Percentiles rank a stretch among this genome's conserved stretches.
Conservation (phyloP, 2,888 invertebrate genomes). For the Tenthredo notha region DNA sequence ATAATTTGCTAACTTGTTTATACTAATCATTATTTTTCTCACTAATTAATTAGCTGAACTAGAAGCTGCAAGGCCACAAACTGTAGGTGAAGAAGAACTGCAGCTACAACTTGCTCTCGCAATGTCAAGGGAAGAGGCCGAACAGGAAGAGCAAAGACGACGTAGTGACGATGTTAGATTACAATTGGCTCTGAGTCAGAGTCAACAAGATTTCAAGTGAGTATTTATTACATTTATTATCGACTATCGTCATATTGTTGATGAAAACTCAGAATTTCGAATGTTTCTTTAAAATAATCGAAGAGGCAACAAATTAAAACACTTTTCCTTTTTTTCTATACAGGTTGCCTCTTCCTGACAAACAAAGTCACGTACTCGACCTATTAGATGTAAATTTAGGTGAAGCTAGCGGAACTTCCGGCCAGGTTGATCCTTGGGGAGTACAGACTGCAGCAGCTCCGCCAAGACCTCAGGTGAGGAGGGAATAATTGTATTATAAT, state of each 20-base stretch:
- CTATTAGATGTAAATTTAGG: conserved; percentile 90
- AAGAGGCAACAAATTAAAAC: not conserved
- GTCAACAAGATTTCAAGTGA: conserved; percentile 94
- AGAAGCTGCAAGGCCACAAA: conserved; percentile 97
- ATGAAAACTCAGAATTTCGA: not conserved
- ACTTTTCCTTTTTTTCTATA: conserved; percentile 41
- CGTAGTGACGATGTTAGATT: conserved; percentile 97
- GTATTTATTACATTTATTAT: conserved; percentile 70
- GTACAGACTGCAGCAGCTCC: conserved; percentile 80
- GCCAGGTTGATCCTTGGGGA: conserved; percentile 88
- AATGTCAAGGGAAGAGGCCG: conserved; percentile 99
- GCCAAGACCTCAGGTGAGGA: conserved; percentile 81
- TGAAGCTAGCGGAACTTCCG: conserved; percentile 80
- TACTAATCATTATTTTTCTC: conserved; percentile 11
- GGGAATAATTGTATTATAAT: conserved; percentile 61
- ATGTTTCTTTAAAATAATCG: not conserved
- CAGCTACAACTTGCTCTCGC: conserved; percentile 98
- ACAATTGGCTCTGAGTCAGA: conserved; percentile 96
- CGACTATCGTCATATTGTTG: not conserved
- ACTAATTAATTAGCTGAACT: conserved; percentile 82
- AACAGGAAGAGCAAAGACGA: conserved; percentile 95
- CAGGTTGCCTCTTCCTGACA: conserved; percentile 75
- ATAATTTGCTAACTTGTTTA: conserved; percentile 55
- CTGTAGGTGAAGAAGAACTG: conserved; percentile 98
- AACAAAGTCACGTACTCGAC: conserved; percentile 89